Base-by-base conservation (phyloP, 2,113 vertebrate genomes). In the Scytalopus superciliaris region DNA sequence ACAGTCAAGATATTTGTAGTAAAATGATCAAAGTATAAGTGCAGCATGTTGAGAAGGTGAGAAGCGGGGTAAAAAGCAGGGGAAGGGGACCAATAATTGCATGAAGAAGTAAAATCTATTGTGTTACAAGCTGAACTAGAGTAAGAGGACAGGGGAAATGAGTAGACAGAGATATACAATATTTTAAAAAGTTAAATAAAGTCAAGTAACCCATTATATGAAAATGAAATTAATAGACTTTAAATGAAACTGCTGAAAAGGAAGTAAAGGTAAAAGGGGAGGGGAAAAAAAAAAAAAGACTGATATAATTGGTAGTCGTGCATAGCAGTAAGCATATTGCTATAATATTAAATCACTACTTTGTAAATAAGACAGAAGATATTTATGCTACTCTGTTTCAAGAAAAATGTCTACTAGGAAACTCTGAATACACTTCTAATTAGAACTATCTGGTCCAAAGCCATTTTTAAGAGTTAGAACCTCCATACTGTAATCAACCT, bases 11-110 rank as follows among this genome's bases (percentile, higher is more conserved):
- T 82, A 83, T 66, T 79, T 93, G n/a, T 76, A 76, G 30, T 52
- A 39, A 63, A 79, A 72, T 23, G 17, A 40, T 93, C 89, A 95
- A 95, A 95, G 23, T 25, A 94, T 83, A 95, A 77, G 68, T 68
- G 84, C 7, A 47, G 92, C 60, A 4, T 50, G 6, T 57, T 56
- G 27, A 78, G 57, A 78, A 31, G 64, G 39, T 72, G 60, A 95
- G 59, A 96, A 90, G 84, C 81, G 21, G 27, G 18, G 14, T 68
- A 90, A 94, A 67, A 60, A 47, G 7, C 31, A 87, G 31, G 8
- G 4, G 4, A 5, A 84, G 44, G 31, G 5, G 19, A 66, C 31
- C 16, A 52, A 68, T 82, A 69, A 89, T 4, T 89, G 50, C 93
- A 59, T 64, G 45, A 69, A 91, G 27, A 87, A 49, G 24, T 33